These are phyloP conservation scores for Diploptera punctata DNA, from an alignment of 2,888 invertebrate species.

Conservation along the genomic window DNA sequence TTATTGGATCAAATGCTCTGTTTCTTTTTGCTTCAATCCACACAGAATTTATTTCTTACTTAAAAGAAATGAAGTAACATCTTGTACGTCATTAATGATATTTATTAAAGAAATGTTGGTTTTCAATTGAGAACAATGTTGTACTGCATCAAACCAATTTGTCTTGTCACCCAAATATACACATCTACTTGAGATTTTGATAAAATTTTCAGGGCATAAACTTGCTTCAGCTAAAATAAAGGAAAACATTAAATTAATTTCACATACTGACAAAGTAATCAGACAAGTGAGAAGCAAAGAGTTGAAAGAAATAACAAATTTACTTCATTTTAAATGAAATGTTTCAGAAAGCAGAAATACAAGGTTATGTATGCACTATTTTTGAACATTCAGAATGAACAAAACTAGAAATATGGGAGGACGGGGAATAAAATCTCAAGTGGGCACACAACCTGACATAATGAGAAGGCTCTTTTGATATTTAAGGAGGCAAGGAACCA, in stretches of 20 bases:
- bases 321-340: no score
- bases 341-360: no score
- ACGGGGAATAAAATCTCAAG: no score
- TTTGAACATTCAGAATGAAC: no score
- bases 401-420: no score
- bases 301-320: no score
- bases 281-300: not conserved
- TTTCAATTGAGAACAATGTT: not conserved
- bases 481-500: no score
- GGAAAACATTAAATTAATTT: not conserved
- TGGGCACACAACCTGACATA: no score
- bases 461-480: no score
- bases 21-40: constrained; percentile 5
- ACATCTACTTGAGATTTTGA: not conserved
- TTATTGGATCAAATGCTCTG: not conserved
- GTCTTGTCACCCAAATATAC: constrained; percentile 1
- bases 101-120: not conserved
- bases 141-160: not conserved
- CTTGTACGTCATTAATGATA: not conserved
- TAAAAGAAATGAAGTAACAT: not conserved
- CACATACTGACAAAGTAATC: not conserved
- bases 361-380: no score
- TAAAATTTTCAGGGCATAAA: not conserved
- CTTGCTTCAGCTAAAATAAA: not conserved
- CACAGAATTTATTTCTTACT: not conserved